Evolutionary conservation across 2,797 vertebrate species (phyloP), one percentile per base, ranked within the genome.

Genomic region (Tachyglossus aculeatus): DNA sequence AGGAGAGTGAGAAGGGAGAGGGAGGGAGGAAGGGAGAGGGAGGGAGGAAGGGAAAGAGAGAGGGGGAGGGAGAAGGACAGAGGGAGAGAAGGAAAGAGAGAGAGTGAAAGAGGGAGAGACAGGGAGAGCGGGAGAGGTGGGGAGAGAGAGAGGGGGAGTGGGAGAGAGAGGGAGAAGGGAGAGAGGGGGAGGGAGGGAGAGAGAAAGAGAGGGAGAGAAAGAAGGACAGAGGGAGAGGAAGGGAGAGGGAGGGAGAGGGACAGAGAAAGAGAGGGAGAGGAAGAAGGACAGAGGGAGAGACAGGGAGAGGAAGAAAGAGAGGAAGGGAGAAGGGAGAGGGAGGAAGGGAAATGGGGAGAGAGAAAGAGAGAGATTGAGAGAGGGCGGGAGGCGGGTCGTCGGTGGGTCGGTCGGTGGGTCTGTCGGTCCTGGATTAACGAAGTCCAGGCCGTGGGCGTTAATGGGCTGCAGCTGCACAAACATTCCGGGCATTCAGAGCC

Each of bases 391-490:
- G 77, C 71, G 59, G 61, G 71, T 67, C 50, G 75, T 72, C 65
- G 60, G 74, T 58, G 21, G 5, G 1, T 33, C 33, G 40, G 74
- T 63, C 47, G 44, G 57, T 33, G 19, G 55, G 51, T 63, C n/a
- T n/a, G n/a, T n/a, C n/a, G n/a, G n/a, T n/a, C 82, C 85, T 83
- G 86, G 87, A 88, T 89, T 90, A 88, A 89, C 86, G 85, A 89
- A 71, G 41, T 62, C 82, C 59, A n/a, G 38, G 77, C 80, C 83
- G 80, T 86, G 83, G 82, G 81, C 86, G 83, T 87, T 92, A 90
- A 93, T 92, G 83, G 88, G 78, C 85, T 89, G 87, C 91, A 92
- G 91, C 91, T 92, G 91, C 90, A 92, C 86, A 89, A 92, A 93
- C 90, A 91, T 87, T 88, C 88, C 89, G 89, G 81, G 86, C 86